These are phyloP conservation scores for Bombus cullumanus DNA, from an alignment of 1,140 invertebrate genomes.

Conservation along the genomic window DNA sequence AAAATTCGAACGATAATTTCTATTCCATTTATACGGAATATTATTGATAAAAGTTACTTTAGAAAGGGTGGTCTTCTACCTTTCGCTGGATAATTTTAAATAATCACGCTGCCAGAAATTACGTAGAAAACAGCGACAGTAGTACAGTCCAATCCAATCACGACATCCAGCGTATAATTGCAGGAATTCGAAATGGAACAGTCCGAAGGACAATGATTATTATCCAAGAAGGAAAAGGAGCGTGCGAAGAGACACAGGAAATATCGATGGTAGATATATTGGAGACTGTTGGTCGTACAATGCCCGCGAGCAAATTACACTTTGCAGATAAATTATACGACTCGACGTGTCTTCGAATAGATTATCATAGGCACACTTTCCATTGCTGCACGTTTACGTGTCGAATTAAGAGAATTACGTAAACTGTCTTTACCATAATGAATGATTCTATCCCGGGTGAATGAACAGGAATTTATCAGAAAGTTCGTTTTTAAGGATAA, in stretches of 20 bases:
- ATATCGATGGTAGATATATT: constrained; percentile 7
- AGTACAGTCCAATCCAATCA: not conserved
- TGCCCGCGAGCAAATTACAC: constrained; percentile 16
- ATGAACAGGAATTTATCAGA: not conserved
- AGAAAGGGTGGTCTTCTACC: not conserved
- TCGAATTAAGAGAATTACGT: not conserved
- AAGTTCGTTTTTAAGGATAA: not conserved
- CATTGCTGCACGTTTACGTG: not conserved
- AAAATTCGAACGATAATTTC: not conserved
- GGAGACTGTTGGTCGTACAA: constrained; percentile 2
- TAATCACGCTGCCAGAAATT: not conserved
- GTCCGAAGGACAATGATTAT: constrained; percentile 15
- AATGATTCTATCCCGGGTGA: not conserved
- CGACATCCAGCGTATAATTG: not conserved
- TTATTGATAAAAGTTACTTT: not conserved
- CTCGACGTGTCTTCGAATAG: not conserved
- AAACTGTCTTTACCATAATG: not conserved
- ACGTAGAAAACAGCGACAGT: not conserved
- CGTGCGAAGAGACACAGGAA: not conserved
- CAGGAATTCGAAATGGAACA: constrained; percentile 7
- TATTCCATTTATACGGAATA: not conserved
- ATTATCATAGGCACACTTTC: constrained; percentile 3
- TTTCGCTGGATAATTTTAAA: too few relatives aligned
- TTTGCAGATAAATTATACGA: not conserved
- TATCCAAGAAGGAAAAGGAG: not conserved